phyloP scores from a whole-genome alignment of 2,113 vertebrate genomes.

The Nestor notabilis region DNA sequence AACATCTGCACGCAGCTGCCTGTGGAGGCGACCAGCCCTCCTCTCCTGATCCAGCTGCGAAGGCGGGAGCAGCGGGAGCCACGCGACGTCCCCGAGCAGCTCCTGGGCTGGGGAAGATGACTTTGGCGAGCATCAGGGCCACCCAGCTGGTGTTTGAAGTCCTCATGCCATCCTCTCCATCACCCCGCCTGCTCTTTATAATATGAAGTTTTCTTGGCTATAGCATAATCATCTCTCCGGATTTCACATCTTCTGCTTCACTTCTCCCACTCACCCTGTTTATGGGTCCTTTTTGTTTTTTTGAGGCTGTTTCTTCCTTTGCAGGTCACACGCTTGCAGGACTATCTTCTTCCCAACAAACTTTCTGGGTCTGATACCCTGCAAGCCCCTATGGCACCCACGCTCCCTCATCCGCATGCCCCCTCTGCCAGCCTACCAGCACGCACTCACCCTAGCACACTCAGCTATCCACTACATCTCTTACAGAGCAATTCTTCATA shows the following conservation, averaged over 20 bases:
- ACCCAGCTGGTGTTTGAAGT: slow-evolving; percentile 57
- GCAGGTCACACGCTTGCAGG: not conserved
- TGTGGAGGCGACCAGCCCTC: not conserved
- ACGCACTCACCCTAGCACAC: rapidly evolving
- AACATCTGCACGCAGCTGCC: slow-evolving; percentile 21
- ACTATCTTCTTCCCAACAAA: not conserved
- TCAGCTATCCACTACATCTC: rapidly evolving
- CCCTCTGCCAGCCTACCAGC: not conserved
- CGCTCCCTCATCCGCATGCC: rapidly evolving
- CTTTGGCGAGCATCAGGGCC: not conserved
- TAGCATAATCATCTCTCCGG: not conserved
- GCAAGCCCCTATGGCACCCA: no score
- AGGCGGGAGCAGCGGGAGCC: not conserved
- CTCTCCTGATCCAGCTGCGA: not conserved
- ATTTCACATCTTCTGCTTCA: not conserved
- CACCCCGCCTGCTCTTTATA: not conserved
- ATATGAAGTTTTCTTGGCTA: not conserved
- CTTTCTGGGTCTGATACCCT: not conserved
- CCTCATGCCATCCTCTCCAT: not conserved
- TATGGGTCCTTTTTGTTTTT: not conserved
- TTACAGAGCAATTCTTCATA: not conserved
- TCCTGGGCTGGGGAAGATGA: not conserved
- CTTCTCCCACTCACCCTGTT: not conserved
- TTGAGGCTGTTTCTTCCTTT: not conserved
- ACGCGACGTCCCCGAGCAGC: not conserved